phyloP scores from a whole-genome alignment of 1,140 invertebrate genomes.

The Drosophila varians region DNA sequence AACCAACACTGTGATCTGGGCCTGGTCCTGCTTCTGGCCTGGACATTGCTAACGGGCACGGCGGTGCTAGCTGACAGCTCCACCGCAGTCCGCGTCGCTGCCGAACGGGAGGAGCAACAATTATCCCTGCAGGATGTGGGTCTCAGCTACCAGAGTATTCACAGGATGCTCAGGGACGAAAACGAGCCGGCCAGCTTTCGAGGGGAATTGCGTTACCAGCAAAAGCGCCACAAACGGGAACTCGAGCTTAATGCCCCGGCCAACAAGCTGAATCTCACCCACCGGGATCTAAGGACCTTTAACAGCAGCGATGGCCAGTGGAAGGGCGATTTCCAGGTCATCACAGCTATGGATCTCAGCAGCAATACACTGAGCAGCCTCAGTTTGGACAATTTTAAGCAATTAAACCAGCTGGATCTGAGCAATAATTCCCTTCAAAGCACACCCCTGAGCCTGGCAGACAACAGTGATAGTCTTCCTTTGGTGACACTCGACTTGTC shows the following conservation, averaged over 20 bases:
- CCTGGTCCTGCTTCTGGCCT: constrained; percentile 26
- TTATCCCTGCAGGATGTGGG: constrained; percentile 44
- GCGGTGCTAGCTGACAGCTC: constrained; percentile 8
- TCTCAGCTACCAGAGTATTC: constrained; percentile 64
- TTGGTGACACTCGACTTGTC: constrained; percentile 84
- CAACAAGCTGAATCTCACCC: constrained; percentile 49
- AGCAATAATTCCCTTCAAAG: constrained; percentile 57
- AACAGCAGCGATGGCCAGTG: constrained; percentile 57
- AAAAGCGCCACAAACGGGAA: constrained; percentile 49
- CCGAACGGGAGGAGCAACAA: constrained; percentile 40
- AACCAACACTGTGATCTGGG: constrained; percentile 49
- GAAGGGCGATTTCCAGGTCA: constrained; percentile 51
- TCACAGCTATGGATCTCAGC: constrained; percentile 55
- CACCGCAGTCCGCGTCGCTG: constrained; percentile 31
- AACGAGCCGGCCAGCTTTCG: constrained; percentile 63
- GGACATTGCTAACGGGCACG: constrained; percentile 22
- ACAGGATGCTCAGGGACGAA: constrained; percentile 74
- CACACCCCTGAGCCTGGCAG: constrained; percentile 27
- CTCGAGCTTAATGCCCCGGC: constrained; percentile 27
- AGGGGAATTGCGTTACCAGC: constrained; percentile 66
- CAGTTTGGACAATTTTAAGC: constrained; percentile 44
- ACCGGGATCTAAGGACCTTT: constrained; percentile 38
- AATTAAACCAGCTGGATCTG: constrained; percentile 55
- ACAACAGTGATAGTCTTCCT: constrained; percentile 20
- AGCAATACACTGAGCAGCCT: constrained; percentile 45